Percentiles rank a stretch among this genome's conserved stretches.
These are phyloP conservation scores for Drosophila austrosaltans DNA, from an alignment of 2,888 invertebrate genomes.

Conservation along the genomic window DNA sequence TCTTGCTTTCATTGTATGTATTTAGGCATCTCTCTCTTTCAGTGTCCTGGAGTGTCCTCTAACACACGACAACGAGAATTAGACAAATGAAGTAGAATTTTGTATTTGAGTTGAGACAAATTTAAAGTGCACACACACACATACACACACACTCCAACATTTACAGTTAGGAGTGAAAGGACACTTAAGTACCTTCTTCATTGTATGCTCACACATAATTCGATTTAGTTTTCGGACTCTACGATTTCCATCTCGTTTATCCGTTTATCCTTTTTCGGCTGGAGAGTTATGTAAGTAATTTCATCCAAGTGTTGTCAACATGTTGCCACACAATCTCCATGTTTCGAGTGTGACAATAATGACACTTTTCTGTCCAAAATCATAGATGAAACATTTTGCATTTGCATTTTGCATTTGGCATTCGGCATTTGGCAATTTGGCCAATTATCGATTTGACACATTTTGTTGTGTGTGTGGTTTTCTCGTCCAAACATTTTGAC, in stretches of 20 bases:
- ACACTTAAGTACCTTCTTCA: slow-evolving; percentile 67
- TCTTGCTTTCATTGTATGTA: slow-evolving; percentile 9
- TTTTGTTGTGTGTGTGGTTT: slow-evolving; percentile 44
- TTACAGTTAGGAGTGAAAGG: slow-evolving; percentile 39
- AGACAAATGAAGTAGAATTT: slow-evolving; percentile 78
- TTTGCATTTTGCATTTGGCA: slow-evolving; percentile 6
- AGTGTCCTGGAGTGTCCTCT: slow-evolving; percentile 56
- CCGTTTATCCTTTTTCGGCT: slow-evolving; percentile 6
- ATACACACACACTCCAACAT: slow-evolving; percentile 11
- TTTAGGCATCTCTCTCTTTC: slow-evolving; percentile 27
- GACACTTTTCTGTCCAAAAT: slow-evolving; percentile 45
- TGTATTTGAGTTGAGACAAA: slow-evolving; percentile 49
- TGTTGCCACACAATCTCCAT: slow-evolving; percentile 41
- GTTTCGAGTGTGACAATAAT: slow-evolving; percentile 48
- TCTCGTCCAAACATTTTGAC: slow-evolving; percentile 62
- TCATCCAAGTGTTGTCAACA: slow-evolving; percentile 56
- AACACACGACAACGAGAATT: slow-evolving; percentile 65
- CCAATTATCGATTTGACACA: slow-evolving; percentile 74
- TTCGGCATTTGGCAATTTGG: slow-evolving; percentile 29
- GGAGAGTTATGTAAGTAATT: slow-evolving; percentile 41
- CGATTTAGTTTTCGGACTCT: slow-evolving; percentile 60
- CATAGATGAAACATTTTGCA: slow-evolving; percentile 22
- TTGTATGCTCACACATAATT: slow-evolving; percentile 69
- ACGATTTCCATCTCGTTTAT: slow-evolving; percentile 31
- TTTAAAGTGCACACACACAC: slow-evolving; percentile 45